phyloP scores from a whole-genome alignment of 2,888 invertebrate species.

The Diloba caeruleocephala region DNA sequence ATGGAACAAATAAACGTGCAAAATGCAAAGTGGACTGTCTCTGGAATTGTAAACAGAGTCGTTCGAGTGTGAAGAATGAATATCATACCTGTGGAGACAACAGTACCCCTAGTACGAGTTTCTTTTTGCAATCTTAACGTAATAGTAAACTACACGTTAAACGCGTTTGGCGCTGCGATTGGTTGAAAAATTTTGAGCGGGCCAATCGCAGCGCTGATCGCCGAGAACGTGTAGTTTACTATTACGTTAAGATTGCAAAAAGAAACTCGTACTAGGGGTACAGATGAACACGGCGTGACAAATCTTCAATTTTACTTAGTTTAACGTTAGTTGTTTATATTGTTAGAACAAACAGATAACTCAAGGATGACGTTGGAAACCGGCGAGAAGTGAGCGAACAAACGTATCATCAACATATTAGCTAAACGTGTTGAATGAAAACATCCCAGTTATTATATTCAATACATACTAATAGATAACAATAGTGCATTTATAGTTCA shows the following conservation, averaged over 20 bases:
- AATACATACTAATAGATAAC: conserved; percentile 35
- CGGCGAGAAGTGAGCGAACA: conserved; percentile 18
- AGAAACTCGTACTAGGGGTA: too few species aligned
- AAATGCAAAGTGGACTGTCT: conserved; percentile 14
- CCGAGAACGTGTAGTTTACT: too few species aligned
- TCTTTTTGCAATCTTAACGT: too few species aligned
- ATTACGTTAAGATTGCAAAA: too few species aligned
- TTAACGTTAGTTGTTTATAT: conserved; percentile 43
- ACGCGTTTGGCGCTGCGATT: too few species aligned
- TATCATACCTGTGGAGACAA: conserved; percentile 25
- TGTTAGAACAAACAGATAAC: conserved; percentile 42
- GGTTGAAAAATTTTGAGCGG: too few species aligned
- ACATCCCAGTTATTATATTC: conserved; percentile 49
- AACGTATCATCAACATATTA: conserved; percentile 17
- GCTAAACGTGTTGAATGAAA: conserved; percentile 48
- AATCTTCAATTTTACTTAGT: conserved; percentile 38
- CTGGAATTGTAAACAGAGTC: conserved; percentile 28
- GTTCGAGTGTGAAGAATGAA: conserved; percentile 29
- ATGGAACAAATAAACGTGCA: background rate
- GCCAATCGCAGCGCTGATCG: too few species aligned
- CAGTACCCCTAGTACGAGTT: too few species aligned
- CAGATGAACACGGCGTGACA: conserved; percentile 27
- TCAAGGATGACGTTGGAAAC: conserved; percentile 41
- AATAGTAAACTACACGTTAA: too few species aligned
- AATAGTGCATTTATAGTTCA: conserved; percentile 34